These are phyloP conservation scores for Sebastes cheni DNA, from an alignment of 2,797 vertebrate genomes.

Conservation along the genomic window DNA sequence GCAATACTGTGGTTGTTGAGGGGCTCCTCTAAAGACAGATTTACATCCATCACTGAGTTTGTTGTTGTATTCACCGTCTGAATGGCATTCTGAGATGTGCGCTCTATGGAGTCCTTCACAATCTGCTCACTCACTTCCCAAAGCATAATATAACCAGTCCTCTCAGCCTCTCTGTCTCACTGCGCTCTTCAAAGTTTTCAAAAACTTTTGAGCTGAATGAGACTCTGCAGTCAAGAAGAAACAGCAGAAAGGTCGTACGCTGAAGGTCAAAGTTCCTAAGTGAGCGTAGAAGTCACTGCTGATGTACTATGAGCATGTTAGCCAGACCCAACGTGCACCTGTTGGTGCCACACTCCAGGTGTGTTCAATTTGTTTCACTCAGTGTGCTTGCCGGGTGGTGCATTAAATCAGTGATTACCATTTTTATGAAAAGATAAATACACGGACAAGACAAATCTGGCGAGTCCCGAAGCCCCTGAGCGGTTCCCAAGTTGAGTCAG, in stretches of 20 bases:
- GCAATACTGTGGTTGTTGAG: neutral
- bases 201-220: neutral
- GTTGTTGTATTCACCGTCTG: neutral
- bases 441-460: neutral
- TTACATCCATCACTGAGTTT: neutral
- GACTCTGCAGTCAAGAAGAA: neutral
- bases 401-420: too few species aligned
- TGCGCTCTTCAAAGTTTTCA: neutral
- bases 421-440: neutral
- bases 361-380: neutral
- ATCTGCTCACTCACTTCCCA: neutral
- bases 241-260: neutral
- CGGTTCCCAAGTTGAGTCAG: neutral
- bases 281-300: neutral
- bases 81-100: too few species aligned
- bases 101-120: neutral
- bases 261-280: neutral
- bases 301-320: neutral
- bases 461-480: neutral
- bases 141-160: too few species aligned
- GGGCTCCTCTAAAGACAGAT: neutral
- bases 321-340: neutral
- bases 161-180: neutral
- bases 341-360: neutral
- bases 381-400: too few species aligned